Conservation (phyloP, 2,888 invertebrate species). For the Agrotis puta region DNA sequence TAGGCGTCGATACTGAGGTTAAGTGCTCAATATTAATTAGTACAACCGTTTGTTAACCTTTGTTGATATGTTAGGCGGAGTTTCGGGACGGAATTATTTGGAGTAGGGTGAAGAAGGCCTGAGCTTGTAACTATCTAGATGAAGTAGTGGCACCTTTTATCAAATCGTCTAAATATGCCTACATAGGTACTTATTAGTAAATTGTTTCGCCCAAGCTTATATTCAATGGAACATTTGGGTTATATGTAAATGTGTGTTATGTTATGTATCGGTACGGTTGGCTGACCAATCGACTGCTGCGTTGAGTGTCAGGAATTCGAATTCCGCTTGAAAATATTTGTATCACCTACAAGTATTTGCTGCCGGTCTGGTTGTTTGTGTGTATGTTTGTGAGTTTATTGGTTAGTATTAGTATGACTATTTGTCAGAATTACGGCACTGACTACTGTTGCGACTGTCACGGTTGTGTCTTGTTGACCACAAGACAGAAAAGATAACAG, state of each 20-base stretch:
- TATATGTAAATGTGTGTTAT: not conserved
- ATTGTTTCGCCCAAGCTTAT: not conserved
- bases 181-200: not conserved
- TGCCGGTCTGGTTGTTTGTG: no score
- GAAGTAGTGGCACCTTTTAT: slow-evolving; percentile 49
- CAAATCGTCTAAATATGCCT: slow-evolving; percentile 7
- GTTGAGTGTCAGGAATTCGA: no score
- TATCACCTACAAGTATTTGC: no score
- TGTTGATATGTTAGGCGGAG: slow-evolving; percentile 56
- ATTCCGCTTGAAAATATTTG: no score
- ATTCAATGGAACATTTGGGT: not conserved
- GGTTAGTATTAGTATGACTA: no score
- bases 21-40: slow-evolving; percentile 60
- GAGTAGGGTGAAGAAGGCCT: slow-evolving; percentile 50
- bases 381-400: no score
- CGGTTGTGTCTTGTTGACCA: no score
- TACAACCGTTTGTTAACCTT: slow-evolving; percentile 55
- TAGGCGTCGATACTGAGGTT: slow-evolving; percentile 55
- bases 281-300: no score
- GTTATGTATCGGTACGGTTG: no score
- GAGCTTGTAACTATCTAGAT: slow-evolving; percentile 21
- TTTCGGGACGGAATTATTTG: slow-evolving; percentile 50
- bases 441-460: no score
- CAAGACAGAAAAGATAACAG: no score
- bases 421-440: no score